phyloP scores from a whole-genome alignment of 2,888 invertebrate genomes.

The Suillia variegata region DNA sequence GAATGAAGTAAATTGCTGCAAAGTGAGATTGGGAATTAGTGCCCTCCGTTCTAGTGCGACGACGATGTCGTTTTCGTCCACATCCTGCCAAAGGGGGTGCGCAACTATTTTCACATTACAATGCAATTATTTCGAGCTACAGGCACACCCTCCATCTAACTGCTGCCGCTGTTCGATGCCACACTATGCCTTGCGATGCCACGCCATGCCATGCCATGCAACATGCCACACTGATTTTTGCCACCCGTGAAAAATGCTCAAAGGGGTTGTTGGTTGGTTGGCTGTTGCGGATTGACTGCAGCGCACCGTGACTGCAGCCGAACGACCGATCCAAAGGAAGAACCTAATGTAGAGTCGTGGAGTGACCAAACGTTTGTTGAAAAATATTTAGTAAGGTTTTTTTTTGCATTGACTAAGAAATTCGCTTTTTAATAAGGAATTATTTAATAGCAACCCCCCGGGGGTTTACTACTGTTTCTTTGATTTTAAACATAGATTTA shows the following conservation, averaged over 20 bases:
- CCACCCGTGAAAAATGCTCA: not conserved
- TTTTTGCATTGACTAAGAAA: too few relatives aligned
- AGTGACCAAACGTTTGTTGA: too few relatives aligned
- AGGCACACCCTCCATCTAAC: slow-evolving; percentile 1
- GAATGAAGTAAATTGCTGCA: slow-evolving; percentile 39
- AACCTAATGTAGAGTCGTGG: too few relatives aligned
- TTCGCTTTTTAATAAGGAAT: too few relatives aligned
- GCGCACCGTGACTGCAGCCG: not conserved
- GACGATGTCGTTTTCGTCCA: not conserved
- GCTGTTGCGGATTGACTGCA: not conserved
- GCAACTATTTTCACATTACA: slow-evolving; percentile 52
- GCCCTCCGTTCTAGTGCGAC: slow-evolving; percentile 30
- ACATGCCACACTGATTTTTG: slow-evolving; percentile 16
- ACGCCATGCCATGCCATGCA: not conserved
- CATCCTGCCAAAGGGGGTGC: too few relatives aligned
- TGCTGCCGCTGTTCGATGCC: not conserved
- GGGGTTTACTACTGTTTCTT: too few relatives aligned
- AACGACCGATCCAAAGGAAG: too few relatives aligned
- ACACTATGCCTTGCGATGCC: slow-evolving; percentile 10
- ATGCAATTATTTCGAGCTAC: slow-evolving; percentile 55
- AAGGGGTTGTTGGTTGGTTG: not conserved
- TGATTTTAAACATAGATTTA: too few relatives aligned
- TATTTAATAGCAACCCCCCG: too few relatives aligned
- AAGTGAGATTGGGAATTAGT: slow-evolving; percentile 57
- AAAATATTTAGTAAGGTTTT: too few relatives aligned